A percentile compares a stretch with the other conserved stretches of the same genome.
phyloP scores from a whole-genome alignment of 1,140 invertebrate genomes.

The Lasioglossum albipes region DNA sequence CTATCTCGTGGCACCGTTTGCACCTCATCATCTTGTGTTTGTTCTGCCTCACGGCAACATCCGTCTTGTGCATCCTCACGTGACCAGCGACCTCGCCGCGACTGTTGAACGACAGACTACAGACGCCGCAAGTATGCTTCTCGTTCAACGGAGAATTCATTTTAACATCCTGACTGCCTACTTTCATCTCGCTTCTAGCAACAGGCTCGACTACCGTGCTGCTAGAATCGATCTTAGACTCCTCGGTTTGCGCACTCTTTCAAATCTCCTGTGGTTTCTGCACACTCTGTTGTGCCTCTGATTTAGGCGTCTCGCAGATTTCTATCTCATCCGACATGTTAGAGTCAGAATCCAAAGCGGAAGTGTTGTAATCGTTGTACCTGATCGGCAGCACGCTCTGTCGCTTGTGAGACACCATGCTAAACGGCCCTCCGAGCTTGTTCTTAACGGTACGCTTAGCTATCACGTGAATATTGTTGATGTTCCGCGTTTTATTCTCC shows the following conservation, averaged over 20 bases:
- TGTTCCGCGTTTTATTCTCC: conserved; percentile 53
- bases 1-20: conserved; percentile 75
- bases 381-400: conserved; percentile 56
- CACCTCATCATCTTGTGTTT: conserved; percentile 74
- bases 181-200: neutral
- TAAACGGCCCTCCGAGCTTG: conserved; percentile 35
- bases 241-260: neutral
- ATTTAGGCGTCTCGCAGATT: neutral
- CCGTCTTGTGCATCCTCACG: conserved; percentile 64
- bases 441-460: conserved; percentile 19
- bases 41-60: neutral
- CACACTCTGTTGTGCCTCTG: neutral
- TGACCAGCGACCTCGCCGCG: conserved; percentile 69
- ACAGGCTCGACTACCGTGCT: neutral
- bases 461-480: conserved; percentile 58
- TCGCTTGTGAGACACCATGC: conserved; percentile 56
- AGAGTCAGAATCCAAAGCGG: conserved; percentile 46
- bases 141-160: neutral
- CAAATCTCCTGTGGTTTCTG: conserved; percentile 1
- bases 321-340: conserved; percentile 15
- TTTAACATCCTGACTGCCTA: conserved; percentile 6
- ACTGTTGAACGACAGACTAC: conserved; percentile 64
- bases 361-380: conserved; percentile 66
- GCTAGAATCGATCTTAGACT: neutral
- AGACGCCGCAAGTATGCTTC: conserved; percentile 72